Evolutionary conservation across 2,797 vertebrate genomes (phyloP).

Genomic region (Odontamblyopus rebecca): DNA sequence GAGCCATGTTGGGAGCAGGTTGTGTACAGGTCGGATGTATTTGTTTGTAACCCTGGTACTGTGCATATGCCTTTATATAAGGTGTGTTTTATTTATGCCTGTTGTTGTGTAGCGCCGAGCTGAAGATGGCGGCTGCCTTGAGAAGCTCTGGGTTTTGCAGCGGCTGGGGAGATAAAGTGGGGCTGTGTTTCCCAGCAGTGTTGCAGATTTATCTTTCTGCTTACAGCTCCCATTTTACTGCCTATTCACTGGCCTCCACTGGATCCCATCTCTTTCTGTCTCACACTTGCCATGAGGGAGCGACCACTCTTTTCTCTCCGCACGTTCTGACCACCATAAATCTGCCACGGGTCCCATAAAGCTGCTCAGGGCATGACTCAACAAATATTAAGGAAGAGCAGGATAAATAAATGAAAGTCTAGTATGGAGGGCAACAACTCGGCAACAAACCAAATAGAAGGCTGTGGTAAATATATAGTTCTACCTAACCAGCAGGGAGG

Average conservation of each 20-base stretch:
- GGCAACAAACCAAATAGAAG: constrained; percentile 61
- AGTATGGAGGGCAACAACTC: constrained; percentile 50
- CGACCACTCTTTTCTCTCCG: constrained; percentile 32
- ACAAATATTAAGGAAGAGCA: constrained; percentile 74
- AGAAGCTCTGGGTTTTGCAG: constrained; percentile 37
- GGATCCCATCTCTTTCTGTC: constrained; percentile 45
- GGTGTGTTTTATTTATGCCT: constrained; percentile 55
- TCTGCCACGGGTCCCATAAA: constrained; percentile 69
- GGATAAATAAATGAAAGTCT: constrained; percentile 66
- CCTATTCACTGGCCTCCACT: constrained; percentile 49
- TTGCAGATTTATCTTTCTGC: constrained; percentile 76
- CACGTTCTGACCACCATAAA: constrained; percentile 60
- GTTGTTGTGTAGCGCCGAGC: constrained; percentile 4
- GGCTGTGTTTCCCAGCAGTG: constrained; percentile 61
- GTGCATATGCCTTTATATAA: constrained; percentile 44
- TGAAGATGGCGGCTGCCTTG: constrained; percentile 12
- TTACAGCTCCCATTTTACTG: constrained; percentile 68
- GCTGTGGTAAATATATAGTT: constrained; percentile 65
- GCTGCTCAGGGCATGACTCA: constrained; percentile 70
- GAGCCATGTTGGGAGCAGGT: background rate
- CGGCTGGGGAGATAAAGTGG: constrained; percentile 64
- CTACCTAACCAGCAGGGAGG: background rate
- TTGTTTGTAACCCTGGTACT: constrained; percentile 18
- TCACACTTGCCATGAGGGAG: constrained; percentile 48
- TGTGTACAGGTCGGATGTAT: constrained; percentile 5